Evolutionary conservation across 2,113 vertebrate genomes (phyloP), one percentile per base, ranked within the genome.

Genomic region (Misgurnus mizolepis): DNA sequence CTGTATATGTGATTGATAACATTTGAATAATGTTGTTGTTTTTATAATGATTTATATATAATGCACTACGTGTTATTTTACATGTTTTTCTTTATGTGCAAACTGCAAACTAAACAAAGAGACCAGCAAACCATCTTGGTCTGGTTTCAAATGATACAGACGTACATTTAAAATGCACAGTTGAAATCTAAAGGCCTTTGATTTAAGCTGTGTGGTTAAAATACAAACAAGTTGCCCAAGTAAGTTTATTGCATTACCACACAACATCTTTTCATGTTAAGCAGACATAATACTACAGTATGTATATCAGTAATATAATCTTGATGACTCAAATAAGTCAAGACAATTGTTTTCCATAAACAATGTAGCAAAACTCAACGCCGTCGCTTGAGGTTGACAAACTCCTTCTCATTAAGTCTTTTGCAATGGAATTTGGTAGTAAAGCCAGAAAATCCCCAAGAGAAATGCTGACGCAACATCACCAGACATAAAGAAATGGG

Each of bases 401-500:
- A 53, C 55, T 66, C 75, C 49, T 55, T 7, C 62, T 40, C n/a
- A 65, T 55, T 77, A 77, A 40, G 27, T 66, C 47, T 77, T 77
- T 77, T 66, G 61, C 61, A 66, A 77, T 22, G 62, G 50, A 34
- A 17, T 40, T 66, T 77, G 12, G 62, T 66, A 66, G 61, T 27
- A 64, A 55, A 77, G 75, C 75, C 40, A 50, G 62, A 41, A 61
- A 77, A 77, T 77, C 62, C 75, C 34, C 34, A 12, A 39, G 75
- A 77, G 62, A 58, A 53, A 76, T 45, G 53, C 75, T 77, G 75
- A 77, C n/a, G 62, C 45, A 77, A 77, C 75, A 66, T 66, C 62
- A 53, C 34, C 47, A 77, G 75, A 77, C 45, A 8, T 14, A 53
- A 77, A 61, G 47, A 77, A 53, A 65, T 66, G 49, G 17, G 45